A percentile compares a stretch with the other conserved stretches of the same genome.
Evolutionary conservation across 2,888 invertebrate genomes (phyloP).

Genomic region (Pocota personata): DNA sequence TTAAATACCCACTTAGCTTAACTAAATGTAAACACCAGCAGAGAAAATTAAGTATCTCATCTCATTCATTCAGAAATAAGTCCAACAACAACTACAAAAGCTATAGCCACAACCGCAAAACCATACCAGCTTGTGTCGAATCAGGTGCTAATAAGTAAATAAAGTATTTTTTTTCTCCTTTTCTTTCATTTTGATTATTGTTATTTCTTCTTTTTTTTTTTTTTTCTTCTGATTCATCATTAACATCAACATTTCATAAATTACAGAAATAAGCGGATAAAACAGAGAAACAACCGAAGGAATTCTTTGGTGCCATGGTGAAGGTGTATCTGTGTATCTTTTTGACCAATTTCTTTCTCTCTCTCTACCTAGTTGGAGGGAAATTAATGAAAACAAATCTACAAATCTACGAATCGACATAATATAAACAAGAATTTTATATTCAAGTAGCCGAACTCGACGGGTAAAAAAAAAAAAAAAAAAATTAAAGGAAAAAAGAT

Average conservation of each 20-base stretch:
- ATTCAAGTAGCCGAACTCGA: conserved; percentile 35
- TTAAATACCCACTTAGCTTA: conserved; percentile 66
- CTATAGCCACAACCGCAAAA: background rate
- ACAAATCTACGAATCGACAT: conserved; percentile 49
- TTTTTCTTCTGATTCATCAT: conserved; percentile 62
- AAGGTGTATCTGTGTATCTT: conserved; percentile 3
- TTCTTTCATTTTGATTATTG: conserved; percentile 18
- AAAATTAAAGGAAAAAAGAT: background rate
- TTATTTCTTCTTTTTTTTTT: conserved; percentile 30
- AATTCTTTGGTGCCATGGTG: background rate
- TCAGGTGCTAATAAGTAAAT: conserved; percentile 65
- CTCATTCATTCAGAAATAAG: conserved; percentile 51
- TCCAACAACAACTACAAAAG: background rate
- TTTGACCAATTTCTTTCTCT: conserved; percentile 4
- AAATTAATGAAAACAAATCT: conserved; percentile 43
- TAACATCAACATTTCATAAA: conserved; percentile 55
- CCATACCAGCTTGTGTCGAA: conserved; percentile 41
- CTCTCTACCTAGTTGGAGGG: background rate
- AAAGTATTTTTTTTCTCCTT: conserved; percentile 9
- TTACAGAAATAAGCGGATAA: conserved; percentile 29
- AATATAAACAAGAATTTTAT: conserved; percentile 43
- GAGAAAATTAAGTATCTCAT: conserved; percentile 39
- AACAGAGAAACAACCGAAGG: background rate
- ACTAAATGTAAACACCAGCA: conserved; percentile 58
- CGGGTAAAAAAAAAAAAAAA: background rate